Base-by-base conservation (phyloP, 2,797 vertebrate genomes). In the Lepilemur ruficaudatus region DNA sequence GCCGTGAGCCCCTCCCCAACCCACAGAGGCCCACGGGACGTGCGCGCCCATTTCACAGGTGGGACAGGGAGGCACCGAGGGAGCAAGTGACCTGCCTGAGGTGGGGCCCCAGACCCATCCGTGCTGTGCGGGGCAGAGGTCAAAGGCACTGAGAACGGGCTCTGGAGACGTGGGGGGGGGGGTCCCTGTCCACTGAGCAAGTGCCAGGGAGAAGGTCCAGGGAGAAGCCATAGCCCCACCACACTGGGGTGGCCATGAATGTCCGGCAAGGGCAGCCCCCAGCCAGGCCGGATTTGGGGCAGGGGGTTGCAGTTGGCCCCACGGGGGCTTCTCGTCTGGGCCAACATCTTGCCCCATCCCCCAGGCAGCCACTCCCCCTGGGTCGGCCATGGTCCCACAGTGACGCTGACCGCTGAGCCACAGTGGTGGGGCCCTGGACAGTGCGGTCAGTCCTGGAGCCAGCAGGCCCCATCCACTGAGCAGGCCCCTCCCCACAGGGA, bases 311-410 rank as follows among this genome's bases (percentile, higher is more conserved):
- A 48, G 86, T 1, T 1, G 14, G 43, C 0, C 30, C 22, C 35
- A 20, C 9, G 2, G 43, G 2, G 50, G 35, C 84, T 81, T 55
- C 20, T 9, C 20, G 20, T 70, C 50, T 50, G 35, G n/a, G 67
- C 28, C 30, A 46, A 35, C 65, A 55, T n/a, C n/a, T n/a, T 4
- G n/a, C 17, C n/a, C 23, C 57, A 30, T 25, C n/a, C 25, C 59
- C 32, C 1, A 15, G 4, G 32, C 41, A 59, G n/a, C n/a, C 2
- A 1, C n/a, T 12, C 46, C 6, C 35, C n/a, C 55, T 5, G 32
- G 2, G 5, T 25, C 32, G 20, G 32, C 46, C 35, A 0, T 0
- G 1, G 38, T 80, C 1, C 0, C 0, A 46, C 0, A 0, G 22
- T 7, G 7, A 15, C 9, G 35, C 52, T 55, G 17, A 52, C 41